Evolutionary conservation across 1,140 invertebrate species (phyloP), one percentile per base, ranked within the genome.

Genomic region (Akabosia matsudoensis): DNA sequence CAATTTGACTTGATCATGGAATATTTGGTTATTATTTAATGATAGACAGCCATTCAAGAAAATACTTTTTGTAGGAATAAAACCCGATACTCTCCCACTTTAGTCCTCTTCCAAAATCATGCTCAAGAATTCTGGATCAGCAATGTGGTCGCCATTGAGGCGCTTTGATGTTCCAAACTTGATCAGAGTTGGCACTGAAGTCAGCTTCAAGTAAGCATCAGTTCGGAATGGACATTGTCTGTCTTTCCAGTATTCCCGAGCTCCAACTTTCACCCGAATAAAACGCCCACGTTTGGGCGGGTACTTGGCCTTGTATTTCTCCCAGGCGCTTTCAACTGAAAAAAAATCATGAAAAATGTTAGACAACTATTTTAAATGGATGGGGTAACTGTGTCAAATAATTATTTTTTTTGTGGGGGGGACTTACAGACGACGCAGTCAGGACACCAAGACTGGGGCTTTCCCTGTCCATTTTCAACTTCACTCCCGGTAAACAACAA

Each of bases 81-180:
- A n/a, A n/a, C n/a, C n/a, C n/a, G n/a, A n/a, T n/a, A n/a, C n/a
- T n/a, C n/a, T n/a, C n/a, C n/a, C n/a, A n/a, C n/a, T 45, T 45
- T 45, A 75, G 16, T 86, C 84, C 70, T 88, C 86, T 73, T 85
- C 83, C 54, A 92, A 87, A 37, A 92, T 82, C 89, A 92, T 89
- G 79, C 90, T 87, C 28, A 93, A 86, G 0, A 92, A 86, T 30
- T 91, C 90, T 72, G 85, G 78, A 75, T 91, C 89, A 56, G 87
- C 86, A 81, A 89, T 91, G 76, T 91, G 87, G 74, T 89, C 87
- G 31, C 91, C 92, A 83, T 92, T 90, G 13, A 93, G 82, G 74
- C 89, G 88, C 82, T 92, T 90, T 0, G 91, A 90, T 1, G 88
- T 88, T 79, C 89, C 89, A 91, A 91, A 93, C 82, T 86, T 87